A percentile compares a stretch with the other conserved stretches of the same genome.
These are phyloP conservation scores for Drosophila melanosoma DNA, from an alignment of 2,888 invertebrate genomes.

Conservation along the genomic window DNA sequence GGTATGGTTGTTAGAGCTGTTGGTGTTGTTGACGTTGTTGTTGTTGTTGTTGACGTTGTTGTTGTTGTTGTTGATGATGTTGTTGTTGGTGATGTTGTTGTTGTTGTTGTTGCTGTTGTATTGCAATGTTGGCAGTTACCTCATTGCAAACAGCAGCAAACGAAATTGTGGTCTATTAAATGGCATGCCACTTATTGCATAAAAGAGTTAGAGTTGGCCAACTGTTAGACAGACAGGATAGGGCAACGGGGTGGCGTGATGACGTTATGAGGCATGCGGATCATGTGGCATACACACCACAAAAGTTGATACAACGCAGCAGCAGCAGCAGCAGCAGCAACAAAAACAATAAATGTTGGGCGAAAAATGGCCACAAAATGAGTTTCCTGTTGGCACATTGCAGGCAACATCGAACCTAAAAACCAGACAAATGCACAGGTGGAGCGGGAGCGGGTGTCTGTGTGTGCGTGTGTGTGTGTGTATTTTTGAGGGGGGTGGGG, in stretches of 20 bases:
- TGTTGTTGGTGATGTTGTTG: slow-evolving; percentile 15
- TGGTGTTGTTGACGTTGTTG: neutral
- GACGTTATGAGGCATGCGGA: neutral
- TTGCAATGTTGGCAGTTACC: slow-evolving; percentile 29
- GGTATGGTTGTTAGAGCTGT: slow-evolving; percentile 7
- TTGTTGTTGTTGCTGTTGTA: slow-evolving; percentile 17
- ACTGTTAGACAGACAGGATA: neutral
- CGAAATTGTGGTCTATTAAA: slow-evolving; percentile 67
- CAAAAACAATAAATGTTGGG: slow-evolving; percentile 30
- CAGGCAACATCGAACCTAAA: slow-evolving; percentile 8
- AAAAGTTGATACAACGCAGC: slow-evolving; percentile 24
- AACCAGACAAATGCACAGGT: neutral
- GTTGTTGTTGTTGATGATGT: slow-evolving; percentile 11
- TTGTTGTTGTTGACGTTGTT: slow-evolving; percentile 2
- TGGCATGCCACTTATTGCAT: slow-evolving; percentile 69
- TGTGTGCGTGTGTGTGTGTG: neutral
- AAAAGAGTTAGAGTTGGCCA: slow-evolving; percentile 30
- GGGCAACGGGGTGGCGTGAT: neutral
- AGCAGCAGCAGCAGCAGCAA: slow-evolving; percentile 22
- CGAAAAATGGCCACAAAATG: slow-evolving; percentile 47
- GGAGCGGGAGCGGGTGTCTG: neutral
- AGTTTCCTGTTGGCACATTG: slow-evolving; percentile 41
- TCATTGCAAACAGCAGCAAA: slow-evolving; percentile 45
- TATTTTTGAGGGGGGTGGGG: neutral
- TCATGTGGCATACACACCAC: slow-evolving; percentile 30